Base-by-base conservation (phyloP, 1,140 invertebrate genomes). In the Drosophila leontia region DNA sequence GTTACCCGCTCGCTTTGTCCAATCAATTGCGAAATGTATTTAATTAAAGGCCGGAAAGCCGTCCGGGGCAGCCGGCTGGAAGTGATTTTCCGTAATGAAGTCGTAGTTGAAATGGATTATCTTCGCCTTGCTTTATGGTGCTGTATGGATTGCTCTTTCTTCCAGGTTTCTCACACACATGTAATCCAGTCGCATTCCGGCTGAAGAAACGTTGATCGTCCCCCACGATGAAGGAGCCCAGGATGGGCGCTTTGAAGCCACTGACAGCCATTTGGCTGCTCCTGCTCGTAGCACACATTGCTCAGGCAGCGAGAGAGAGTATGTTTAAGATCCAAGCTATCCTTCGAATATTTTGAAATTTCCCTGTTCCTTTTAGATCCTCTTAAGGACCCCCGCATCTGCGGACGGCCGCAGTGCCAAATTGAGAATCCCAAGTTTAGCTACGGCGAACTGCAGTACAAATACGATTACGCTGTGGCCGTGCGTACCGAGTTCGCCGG, bases 401-500 rank as follows among this genome's bases (percentile, higher is more conserved):
- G 95, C 88, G 95, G 95, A 41, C 91, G 94, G 29, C 95, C 95
- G 26, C 93, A 94, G 76, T 96, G 95, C 60, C 83, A 91, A 9
- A 6, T n/a, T 0, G 41, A 44, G n/a, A 81, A 51, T 7, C 23
- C 55, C 0, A 96, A 96, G 90, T 96, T 96, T 77, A 94, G 94
- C 71, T 96, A 95, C 82, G 72, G 53, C 11, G 88, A 93, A 17
- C 83, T 93, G 56, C 92, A 94, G 32, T 96, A 96, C 80, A 93
- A 94, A 69, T 96, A 96, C 92, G 93, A 94, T 29, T 96, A 96
- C 77, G 93, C 93, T 65, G 93, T 95, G 11, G 93, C 95, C 62
- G 93, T 95, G 26, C 94, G 94, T 41, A 95, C 95, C 5, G 94
- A 95, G 79, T 96, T 96, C 68, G 94, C 94, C 60, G 95, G 95